These are phyloP conservation scores for Morinoia aosen DNA, from an alignment of 2,888 invertebrate species.

Conservation along the genomic window DNA sequence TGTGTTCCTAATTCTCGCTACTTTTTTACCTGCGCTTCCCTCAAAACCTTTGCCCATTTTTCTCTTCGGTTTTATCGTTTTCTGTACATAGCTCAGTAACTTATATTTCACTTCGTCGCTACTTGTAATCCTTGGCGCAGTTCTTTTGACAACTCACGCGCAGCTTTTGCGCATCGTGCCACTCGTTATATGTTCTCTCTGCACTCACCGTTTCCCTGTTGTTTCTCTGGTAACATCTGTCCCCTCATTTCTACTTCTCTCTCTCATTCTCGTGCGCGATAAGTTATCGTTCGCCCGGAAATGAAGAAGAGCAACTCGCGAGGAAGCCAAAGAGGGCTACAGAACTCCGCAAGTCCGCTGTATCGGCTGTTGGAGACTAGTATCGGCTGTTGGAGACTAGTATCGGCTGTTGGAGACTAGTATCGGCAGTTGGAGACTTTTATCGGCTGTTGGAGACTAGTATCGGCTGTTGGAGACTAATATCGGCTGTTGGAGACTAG, in stretches of 20 bases:
- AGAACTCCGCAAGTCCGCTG: neutral
- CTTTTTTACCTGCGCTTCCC: neutral
- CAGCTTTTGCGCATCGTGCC: neutral
- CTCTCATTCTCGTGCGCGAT: conserved; percentile 22
- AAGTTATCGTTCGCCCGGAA: conserved; percentile 31
- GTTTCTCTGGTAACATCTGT: neutral
- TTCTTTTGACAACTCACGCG: neutral
- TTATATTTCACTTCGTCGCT: neutral
- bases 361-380: neutral
- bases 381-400: neutral
- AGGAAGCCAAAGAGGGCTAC: neutral
- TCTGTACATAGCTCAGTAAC: neutral
- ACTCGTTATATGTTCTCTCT: neutral
- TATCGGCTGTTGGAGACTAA: no score
- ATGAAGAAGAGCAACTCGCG: conserved; percentile 37
- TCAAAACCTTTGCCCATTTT: neutral
- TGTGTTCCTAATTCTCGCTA: neutral
- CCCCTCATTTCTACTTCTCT: neutral
- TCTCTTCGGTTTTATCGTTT: neutral
- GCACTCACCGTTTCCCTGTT: neutral
- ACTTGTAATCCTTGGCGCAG: neutral
- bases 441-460: no score
- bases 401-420: no score
- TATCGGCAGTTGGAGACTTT: no score
- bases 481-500: no score